Evolutionary conservation across 2,113 vertebrate genomes (phyloP).

Genomic region (Laticauda colubrina): DNA sequence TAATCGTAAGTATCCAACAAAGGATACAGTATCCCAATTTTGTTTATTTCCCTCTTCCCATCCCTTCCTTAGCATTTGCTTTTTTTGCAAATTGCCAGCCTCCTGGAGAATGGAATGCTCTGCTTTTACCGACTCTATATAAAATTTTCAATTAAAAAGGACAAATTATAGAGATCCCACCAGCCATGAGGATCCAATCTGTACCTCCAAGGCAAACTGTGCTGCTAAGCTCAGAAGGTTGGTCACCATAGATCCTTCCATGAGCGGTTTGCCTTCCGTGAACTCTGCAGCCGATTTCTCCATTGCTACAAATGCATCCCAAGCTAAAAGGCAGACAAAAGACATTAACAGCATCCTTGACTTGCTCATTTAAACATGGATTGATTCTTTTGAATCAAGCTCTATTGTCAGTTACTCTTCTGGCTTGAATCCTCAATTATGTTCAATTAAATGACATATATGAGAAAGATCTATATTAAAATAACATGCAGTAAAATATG

Average conservation of each 20-base stretch:
- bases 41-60: neutral
- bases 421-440: conserved; percentile 36
- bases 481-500: conserved; percentile 32
- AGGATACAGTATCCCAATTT: neutral
- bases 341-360: neutral
- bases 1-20: neutral
- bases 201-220: conserved; percentile 88
- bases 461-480: conserved; percentile 39
- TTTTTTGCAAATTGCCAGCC: neutral
- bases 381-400: conserved; percentile 31
- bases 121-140: neutral
- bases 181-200: neutral
- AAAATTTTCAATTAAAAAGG: neutral
- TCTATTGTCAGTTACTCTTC: conserved; percentile 42
- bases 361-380: neutral
- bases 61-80: neutral
- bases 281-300: conserved; percentile 60
- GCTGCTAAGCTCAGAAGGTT: conserved; percentile 81
- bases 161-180: neutral
- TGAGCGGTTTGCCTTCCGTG: conserved; percentile 60
- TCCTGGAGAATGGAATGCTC: neutral
- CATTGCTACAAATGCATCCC: conserved; percentile 73
- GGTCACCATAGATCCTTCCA: conserved; percentile 64
- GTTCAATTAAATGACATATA: conserved; percentile 32
- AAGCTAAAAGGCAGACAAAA: conserved; percentile 68